Evolutionary conservation across 2,113 vertebrate species (phyloP), one percentile per base, ranked within the genome.

Genomic region (Lepus timidus): DNA sequence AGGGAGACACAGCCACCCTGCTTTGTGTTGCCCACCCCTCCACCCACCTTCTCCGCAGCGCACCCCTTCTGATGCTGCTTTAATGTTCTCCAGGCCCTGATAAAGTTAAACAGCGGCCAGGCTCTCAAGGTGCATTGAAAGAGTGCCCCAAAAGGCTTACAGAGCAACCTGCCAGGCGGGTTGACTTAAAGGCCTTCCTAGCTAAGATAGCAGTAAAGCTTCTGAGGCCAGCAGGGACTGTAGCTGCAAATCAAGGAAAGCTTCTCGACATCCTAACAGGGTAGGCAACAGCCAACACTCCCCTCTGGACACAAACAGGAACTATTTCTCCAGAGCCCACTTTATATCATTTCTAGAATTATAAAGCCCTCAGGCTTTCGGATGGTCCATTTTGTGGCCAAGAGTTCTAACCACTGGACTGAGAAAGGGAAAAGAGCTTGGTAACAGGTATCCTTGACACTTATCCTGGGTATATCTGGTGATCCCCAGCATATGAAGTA

Each of bases 271-370:
- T 39, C 20, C 64, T 39, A 33, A 49, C 0, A 27, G 16, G 31
- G 14, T 31, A 51, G 8, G 25, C 78, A 44, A 73, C 19, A 74
- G 39, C 44, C 23, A 64, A 51, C 11, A 27, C 44, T 71, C 9
- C 27, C 31, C 11, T 22, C 58, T 61, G 3, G 8, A 64, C 27
- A 9, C 13, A 68, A 84, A 9, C 3, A 1, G 13, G 3, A 0
- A 39, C 17, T 1, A 6, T n/a, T 49, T 84, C 49, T 90, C 67
- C n/a, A 71, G 90, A 88, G 6, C 1, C 17, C 51, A 9, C 67
- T 86, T 49, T 55, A 9, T 51, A 87, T n/a, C 12, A 16, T 65
- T 75, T 78, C 4, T 73, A 92, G 51, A 93, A 88, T 80, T 79
- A 51, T 17, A 58, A 87, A 75, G 17, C 33, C 61, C 61, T 78